phyloP scores from a whole-genome alignment of 2,113 vertebrate genomes.

The Ceyx cyanopectus region DNA sequence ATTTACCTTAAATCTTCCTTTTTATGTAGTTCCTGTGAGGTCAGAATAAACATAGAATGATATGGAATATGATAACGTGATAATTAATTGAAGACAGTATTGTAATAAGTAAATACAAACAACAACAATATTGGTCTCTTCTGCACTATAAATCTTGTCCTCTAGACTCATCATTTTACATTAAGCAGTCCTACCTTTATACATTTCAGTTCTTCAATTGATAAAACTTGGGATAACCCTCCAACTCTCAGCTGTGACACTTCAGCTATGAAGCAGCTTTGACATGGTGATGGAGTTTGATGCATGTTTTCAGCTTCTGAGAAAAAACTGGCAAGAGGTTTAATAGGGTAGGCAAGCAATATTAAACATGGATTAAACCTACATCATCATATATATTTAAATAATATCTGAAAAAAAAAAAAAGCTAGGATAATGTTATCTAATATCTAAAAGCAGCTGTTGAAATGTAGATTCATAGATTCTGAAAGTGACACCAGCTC shows the following conservation, averaged over 20 bases:
- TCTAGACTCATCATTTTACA: neutral
- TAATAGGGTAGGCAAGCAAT: neutral
- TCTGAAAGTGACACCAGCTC: neutral
- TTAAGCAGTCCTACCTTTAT: neutral
- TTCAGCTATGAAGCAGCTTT: neutral
- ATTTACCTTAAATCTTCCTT: neutral
- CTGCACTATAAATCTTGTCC: neutral
- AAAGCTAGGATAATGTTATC: accelerated
- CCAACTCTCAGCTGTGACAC: neutral
- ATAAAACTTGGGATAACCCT: neutral
- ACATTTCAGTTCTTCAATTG: neutral
- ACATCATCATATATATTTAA: neutral
- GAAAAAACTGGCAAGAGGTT: neutral
- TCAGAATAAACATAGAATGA: neutral
- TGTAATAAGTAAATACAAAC: neutral
- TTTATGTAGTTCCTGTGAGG: neutral
- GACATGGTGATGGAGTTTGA: neutral
- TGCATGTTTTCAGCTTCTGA: neutral
- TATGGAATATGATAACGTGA: neutral
- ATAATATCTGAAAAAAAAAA: neutral
- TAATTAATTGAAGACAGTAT: neutral
- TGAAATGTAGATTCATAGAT: neutral
- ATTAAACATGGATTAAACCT: neutral
- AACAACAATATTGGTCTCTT: neutral
- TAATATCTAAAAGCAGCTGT: neutral